phyloP scores from a whole-genome alignment of 1,140 invertebrate species.

The Heliconius eleuchia region DNA sequence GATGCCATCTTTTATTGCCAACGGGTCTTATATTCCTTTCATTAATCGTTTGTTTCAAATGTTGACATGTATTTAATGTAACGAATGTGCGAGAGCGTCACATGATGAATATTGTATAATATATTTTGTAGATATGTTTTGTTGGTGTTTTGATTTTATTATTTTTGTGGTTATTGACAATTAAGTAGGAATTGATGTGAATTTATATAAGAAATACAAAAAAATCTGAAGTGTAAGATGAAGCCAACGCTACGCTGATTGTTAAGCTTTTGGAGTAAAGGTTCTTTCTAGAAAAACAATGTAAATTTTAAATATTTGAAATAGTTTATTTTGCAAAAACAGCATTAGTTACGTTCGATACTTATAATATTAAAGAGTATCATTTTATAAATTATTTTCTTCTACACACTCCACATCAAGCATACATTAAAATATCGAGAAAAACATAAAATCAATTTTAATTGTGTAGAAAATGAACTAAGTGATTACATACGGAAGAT shows the following conservation, averaged over 20 bases:
- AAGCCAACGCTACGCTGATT: no score
- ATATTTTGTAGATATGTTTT: not conserved
- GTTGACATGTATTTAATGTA: conserved; percentile 40
- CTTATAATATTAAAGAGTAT: no score
- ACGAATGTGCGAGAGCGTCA: conserved; percentile 20
- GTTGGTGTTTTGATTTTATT: not conserved
- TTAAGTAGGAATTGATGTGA: not conserved
- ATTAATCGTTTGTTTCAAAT: conserved; percentile 69
- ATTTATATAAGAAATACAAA: no score
- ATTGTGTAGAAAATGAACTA: not conserved
- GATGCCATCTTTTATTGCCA: conserved; percentile 74
- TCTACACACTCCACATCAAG: no score
- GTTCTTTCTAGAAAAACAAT: no score
- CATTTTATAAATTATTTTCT: no score
- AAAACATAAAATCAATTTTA: not conserved
- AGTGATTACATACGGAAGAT: not conserved
- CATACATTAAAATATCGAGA: not conserved
- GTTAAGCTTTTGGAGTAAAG: no score
- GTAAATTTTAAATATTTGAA: no score
- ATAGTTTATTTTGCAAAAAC: no score
- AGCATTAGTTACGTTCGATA: no score
- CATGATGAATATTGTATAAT: not conserved
- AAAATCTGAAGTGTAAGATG: no score
- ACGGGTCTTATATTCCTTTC: conserved; percentile 66
- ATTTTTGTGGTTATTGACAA: not conserved